A percentile compares a stretch with the other conserved stretches of the same genome.
Conservation (phyloP, 2,113 vertebrate species). For the Mastomys natalensis region DNA sequence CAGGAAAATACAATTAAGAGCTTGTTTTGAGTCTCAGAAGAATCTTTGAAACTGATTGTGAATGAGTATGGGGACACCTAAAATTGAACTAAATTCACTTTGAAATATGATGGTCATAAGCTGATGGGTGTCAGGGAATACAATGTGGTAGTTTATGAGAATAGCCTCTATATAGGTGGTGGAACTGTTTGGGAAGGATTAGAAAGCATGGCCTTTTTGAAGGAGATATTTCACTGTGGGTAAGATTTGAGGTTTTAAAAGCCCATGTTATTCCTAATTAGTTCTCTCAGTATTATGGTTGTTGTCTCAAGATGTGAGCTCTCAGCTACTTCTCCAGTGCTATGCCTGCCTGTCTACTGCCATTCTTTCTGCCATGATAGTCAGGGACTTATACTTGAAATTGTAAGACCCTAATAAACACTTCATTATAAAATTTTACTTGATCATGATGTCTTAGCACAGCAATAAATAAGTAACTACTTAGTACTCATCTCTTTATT, state of each 20-base stretch:
- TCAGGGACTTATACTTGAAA: background rate
- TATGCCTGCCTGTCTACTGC: background rate
- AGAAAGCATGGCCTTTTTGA: background rate
- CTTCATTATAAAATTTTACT: background rate
- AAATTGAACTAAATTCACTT: background rate
- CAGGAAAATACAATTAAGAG: background rate
- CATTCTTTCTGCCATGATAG: background rate
- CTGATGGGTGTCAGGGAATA: background rate
- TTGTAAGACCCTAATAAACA: background rate
- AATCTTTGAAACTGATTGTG: background rate
- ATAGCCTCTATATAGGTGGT: background rate
- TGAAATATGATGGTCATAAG: background rate
- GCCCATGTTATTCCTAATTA: background rate
- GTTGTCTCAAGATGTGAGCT: background rate
- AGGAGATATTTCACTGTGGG: background rate
- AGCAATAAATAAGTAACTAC: background rate
- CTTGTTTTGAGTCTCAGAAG: background rate
- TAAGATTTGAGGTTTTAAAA: background rate
- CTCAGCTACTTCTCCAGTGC: background rate
- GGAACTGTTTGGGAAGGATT: background rate
- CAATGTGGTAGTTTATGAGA: background rate
- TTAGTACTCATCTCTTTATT: background rate
- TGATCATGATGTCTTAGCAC: background rate
- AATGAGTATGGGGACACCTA: background rate
- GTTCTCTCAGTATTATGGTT: background rate